Conservation (phyloP, 2,888 invertebrate genomes). For the Caradrina clavipalpis region DNA sequence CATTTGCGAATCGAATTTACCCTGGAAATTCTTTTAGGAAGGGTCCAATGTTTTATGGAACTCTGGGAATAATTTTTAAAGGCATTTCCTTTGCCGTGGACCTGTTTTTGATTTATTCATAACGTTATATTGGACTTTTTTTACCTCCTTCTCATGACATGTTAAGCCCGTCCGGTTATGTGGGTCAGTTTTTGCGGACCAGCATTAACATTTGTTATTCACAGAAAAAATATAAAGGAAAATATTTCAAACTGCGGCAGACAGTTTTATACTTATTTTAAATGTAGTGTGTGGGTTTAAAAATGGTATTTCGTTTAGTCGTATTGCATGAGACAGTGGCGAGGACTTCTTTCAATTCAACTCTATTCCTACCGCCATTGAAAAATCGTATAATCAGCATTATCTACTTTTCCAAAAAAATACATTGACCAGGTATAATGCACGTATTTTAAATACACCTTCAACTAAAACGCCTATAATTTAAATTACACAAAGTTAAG, state of each 20-base stretch:
- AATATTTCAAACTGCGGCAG: slow-evolving; percentile 11
- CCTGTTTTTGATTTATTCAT: slow-evolving; percentile 61
- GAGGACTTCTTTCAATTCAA: too few species aligned
- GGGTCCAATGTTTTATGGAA: slow-evolving; percentile 44
- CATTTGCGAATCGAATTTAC: slow-evolving; percentile 31
- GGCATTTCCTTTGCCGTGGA: slow-evolving; percentile 18
- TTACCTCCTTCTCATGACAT: slow-evolving; percentile 23
- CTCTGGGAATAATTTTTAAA: slow-evolving; percentile 31
- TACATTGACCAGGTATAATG: too few species aligned
- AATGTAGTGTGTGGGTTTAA: slow-evolving; percentile 1
- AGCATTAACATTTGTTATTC: slow-evolving; percentile 37
- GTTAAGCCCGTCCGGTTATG: slow-evolving; percentile 19
- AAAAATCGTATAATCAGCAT: too few species aligned
- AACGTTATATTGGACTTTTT: slow-evolving; percentile 48
- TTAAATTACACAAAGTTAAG: too few species aligned
- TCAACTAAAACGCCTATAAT: too few species aligned
- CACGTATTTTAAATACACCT: too few species aligned
- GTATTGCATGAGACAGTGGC: background rate
- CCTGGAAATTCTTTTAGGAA: slow-evolving; percentile 34
- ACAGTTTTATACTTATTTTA: slow-evolving; percentile 12
- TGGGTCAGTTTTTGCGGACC: slow-evolving; percentile 36
- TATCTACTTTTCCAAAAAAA: too few species aligned
- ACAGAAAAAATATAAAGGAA: slow-evolving; percentile 15
- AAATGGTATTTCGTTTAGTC: background rate
- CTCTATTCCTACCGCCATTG: too few species aligned